Evolutionary conservation across 2,888 invertebrate species (phyloP).

Genomic region (Spisula solida): DNA sequence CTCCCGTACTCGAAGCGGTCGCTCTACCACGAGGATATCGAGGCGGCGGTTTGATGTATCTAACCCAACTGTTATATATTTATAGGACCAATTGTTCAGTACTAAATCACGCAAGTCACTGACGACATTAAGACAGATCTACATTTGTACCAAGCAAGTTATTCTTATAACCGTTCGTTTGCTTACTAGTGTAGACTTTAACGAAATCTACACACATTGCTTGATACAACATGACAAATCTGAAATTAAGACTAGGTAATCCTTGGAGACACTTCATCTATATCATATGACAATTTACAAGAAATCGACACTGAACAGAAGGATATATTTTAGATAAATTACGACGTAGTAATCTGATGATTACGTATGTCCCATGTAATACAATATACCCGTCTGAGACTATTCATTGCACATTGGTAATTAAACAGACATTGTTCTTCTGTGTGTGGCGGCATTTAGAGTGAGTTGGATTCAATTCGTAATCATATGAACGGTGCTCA

Average conservation of each 20-base stretch:
- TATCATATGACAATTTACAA: background rate
- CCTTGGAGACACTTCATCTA: background rate
- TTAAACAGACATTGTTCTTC: background rate
- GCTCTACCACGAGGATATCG: too few relatives aligned
- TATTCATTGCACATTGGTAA: background rate
- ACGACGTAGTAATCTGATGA: background rate
- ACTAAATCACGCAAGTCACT: too few relatives aligned
- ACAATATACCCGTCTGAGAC: background rate
- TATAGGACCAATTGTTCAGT: too few relatives aligned
- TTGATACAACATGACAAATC: background rate
- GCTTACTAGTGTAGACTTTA: background rate
- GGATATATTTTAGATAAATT: slow-evolving; percentile 7
- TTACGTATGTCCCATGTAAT: background rate
- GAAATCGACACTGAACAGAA: background rate
- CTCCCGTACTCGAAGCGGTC: too few relatives aligned
- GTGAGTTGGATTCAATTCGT: background rate
- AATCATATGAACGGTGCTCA: too few relatives aligned
- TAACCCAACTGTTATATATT: too few relatives aligned
- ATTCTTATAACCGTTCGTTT: too few relatives aligned
- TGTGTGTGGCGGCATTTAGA: background rate
- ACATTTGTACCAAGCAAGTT: too few relatives aligned
- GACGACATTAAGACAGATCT: too few relatives aligned
- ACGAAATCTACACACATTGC: background rate
- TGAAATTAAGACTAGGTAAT: background rate
- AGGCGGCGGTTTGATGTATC: too few relatives aligned